Evolutionary conservation across 2,797 vertebrate genomes (phyloP).

Genomic region (Alectoris magna): DNA sequence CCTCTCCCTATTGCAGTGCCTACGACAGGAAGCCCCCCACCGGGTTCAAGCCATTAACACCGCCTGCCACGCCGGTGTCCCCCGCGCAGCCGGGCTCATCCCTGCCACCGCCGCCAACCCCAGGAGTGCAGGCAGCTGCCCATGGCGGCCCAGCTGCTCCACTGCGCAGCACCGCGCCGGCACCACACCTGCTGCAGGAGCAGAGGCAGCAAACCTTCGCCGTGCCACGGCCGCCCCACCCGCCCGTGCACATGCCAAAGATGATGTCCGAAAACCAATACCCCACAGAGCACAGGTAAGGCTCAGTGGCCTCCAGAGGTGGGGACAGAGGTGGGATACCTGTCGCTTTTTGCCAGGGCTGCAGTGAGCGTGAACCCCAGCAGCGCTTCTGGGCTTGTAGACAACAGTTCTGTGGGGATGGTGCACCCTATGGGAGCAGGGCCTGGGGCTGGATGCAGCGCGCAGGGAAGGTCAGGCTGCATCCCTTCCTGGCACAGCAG

Average conservation of each 20-base stretch:
- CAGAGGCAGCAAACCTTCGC: slow-evolving; percentile 85
- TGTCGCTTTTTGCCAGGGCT: accelerated
- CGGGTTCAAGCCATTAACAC: slow-evolving; percentile 96
- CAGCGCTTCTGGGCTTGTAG: neutral
- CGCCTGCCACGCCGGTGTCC: slow-evolving; percentile 89
- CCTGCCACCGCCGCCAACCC: slow-evolving; percentile 65
- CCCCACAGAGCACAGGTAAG: slow-evolving; percentile 91
- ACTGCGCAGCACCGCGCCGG: slow-evolving; percentile 29
- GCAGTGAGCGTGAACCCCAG: neutral
- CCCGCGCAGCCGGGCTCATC: slow-evolving; percentile 74
- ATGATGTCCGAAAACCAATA: slow-evolving; percentile 85
- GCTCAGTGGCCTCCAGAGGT: accelerated
- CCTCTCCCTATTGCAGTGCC: slow-evolving; percentile 85
- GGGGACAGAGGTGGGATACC: neutral
- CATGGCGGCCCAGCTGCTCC: slow-evolving; percentile 50
- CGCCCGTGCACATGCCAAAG: slow-evolving; percentile 86
- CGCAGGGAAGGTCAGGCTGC: neutral
- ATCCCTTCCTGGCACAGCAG: neutral
- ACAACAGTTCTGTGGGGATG: neutral
- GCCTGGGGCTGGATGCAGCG: neutral
- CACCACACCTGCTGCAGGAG: slow-evolving; percentile 77
- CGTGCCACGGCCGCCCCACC: slow-evolving; percentile 87
- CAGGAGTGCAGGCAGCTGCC: slow-evolving; percentile 52
- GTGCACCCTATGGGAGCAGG: neutral
- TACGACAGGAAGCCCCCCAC: slow-evolving; percentile 92